Evolutionary conservation across 2,113 vertebrate species (phyloP).

Genomic region (Sander vitreus): DNA sequence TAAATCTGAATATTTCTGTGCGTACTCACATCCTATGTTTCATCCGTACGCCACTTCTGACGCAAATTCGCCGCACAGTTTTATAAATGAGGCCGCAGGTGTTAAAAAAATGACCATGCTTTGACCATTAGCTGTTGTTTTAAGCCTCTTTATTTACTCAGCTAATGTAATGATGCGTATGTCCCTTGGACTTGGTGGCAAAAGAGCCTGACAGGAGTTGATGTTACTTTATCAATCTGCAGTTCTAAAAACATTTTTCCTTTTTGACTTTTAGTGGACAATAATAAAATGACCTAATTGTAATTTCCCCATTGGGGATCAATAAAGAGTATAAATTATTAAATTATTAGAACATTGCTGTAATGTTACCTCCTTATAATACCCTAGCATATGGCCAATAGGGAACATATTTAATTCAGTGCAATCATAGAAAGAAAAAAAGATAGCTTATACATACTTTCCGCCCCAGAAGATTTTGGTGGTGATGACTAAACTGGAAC

Average conservation of each 20-base stretch:
- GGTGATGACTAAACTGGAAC: constrained; percentile 97
- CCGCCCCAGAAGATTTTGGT: constrained; percentile 99
- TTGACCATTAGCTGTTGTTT: not conserved
- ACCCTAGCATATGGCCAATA: not conserved
- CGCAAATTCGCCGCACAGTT: too few relatives aligned
- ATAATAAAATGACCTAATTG: not conserved
- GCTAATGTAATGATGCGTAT: not conserved
- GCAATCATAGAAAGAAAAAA: not conserved
- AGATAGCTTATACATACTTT: constrained; percentile 88
- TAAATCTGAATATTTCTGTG: too few relatives aligned
- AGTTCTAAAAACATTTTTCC: not conserved
- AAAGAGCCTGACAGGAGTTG: too few relatives aligned
- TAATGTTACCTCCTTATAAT: not conserved
- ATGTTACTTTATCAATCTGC: not conserved
- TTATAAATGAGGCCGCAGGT: not conserved
- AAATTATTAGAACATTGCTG: not conserved
- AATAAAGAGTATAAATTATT: too few relatives aligned
- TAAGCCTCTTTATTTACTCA: not conserved
- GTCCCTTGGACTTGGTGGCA: not conserved
- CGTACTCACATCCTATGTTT: too few relatives aligned
- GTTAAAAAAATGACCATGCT: not conserved
- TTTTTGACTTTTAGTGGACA: not conserved
- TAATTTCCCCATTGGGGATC: too few relatives aligned
- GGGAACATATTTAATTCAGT: not conserved
- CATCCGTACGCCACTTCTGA: too few relatives aligned